Evolutionary conservation across 2,888 invertebrate species (phyloP).

Genomic region (Cetonia aurata): DNA sequence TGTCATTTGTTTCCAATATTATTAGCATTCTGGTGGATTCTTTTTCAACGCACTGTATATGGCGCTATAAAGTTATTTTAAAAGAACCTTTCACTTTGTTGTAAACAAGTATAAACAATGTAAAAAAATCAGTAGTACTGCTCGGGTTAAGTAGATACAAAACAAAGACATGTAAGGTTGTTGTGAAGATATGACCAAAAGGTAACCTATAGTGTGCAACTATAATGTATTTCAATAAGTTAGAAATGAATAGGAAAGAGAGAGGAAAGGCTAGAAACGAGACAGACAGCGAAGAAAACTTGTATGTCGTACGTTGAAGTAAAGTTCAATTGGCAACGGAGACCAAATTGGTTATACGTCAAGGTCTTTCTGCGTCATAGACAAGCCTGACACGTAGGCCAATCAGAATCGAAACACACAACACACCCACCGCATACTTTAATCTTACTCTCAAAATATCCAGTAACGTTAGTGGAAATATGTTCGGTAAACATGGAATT

Average conservation of each 20-base stretch:
- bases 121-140: no score
- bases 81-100: no score
- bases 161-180: no score
- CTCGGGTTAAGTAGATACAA: no score
- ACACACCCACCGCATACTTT: slow-evolving; percentile 32
- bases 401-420: neutral
- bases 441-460: slow-evolving; percentile 8
- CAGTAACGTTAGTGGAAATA: slow-evolving; percentile 6
- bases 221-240: no score
- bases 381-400: slow-evolving; percentile 11
- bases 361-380: slow-evolving; percentile 34
- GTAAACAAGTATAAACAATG: no score
- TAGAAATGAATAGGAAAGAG: neutral
- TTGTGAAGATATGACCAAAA: no score
- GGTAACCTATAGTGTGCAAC: no score
- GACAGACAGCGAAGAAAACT: neutral
- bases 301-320: neutral
- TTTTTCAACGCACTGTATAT: no score
- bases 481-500: slow-evolving; percentile 25
- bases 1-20: no score
- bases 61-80: no score
- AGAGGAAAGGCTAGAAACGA: neutral
- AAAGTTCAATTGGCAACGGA: slow-evolving; percentile 17
- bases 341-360: slow-evolving; percentile 22
- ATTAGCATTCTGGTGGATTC: no score